A percentile compares a stretch with the other conserved stretches of the same genome.
phyloP scores from a whole-genome alignment of 2,888 invertebrate genomes.

The Stenolophus ochropezus region DNA sequence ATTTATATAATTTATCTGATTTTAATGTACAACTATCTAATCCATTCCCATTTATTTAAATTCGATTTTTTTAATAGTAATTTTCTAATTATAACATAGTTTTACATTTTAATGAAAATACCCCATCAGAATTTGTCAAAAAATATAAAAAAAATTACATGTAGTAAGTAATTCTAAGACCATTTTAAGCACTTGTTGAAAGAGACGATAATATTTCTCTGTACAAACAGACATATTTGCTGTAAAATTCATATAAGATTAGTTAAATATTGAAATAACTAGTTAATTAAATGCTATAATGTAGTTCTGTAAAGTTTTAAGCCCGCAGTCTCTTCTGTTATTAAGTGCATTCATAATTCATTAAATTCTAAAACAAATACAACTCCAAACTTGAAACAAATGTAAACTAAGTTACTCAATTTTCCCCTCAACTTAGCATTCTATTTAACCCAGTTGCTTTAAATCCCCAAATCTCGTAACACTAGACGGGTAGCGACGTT shows the following conservation, averaged over 20 bases:
- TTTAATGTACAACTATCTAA: too few relatives aligned
- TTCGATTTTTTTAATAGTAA: too few relatives aligned
- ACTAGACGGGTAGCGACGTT: neutral
- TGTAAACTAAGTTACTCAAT: slow-evolving; percentile 45
- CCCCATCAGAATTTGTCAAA: too few relatives aligned
- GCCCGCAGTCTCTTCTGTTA: neutral
- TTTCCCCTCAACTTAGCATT: slow-evolving; percentile 47
- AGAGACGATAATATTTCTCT: neutral
- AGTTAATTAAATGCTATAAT: neutral
- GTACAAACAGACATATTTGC: neutral
- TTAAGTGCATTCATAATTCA: slow-evolving; percentile 11
- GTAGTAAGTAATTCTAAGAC: too few relatives aligned
- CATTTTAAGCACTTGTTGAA: too few relatives aligned
- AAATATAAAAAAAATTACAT: too few relatives aligned
- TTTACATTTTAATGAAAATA: too few relatives aligned
- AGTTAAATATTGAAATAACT: neutral
- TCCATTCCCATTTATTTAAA: too few relatives aligned
- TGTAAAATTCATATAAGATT: neutral
- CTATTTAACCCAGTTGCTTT: slow-evolving; percentile 22
- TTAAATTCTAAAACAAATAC: slow-evolving; percentile 25
- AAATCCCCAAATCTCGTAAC: slow-evolving; percentile 18
- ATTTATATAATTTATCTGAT: too few relatives aligned
- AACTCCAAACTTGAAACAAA: slow-evolving; percentile 41
- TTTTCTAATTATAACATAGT: too few relatives aligned
- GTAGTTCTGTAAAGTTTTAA: neutral